These are phyloP conservation scores for Pantherophis vulpinus DNA, from an alignment of 2,797 vertebrate species.

Conservation along the genomic window DNA sequence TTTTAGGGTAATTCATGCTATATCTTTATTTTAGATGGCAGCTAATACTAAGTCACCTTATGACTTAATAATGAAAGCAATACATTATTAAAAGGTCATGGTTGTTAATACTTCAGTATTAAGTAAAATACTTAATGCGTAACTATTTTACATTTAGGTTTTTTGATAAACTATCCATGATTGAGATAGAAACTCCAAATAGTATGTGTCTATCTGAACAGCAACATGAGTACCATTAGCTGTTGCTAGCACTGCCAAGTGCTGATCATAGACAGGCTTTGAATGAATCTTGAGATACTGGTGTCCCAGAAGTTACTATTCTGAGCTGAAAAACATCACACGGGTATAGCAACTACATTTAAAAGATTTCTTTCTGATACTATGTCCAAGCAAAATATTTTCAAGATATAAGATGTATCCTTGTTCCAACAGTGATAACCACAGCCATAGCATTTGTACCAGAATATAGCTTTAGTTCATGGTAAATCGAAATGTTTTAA, in stretches of 20 bases:
- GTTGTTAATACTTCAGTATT: not conserved
- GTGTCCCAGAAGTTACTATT: slow-evolving; percentile 70
- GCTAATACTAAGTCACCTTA: not conserved
- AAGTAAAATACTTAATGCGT: not conserved
- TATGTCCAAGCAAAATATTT: not conserved
- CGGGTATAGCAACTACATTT: not conserved
- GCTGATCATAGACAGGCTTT: slow-evolving; percentile 66
- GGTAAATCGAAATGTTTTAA: not conserved
- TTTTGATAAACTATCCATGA: not conserved
- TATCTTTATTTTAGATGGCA: not conserved
- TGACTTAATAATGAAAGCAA: not conserved
- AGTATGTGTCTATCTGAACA: slow-evolving; percentile 67
- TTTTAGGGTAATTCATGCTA: not conserved
- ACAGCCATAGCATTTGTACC: slow-evolving; percentile 60
- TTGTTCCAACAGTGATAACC: slow-evolving; percentile 56
- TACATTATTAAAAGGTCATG: not conserved
- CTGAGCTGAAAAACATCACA: slow-evolving; percentile 65
- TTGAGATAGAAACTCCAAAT: not conserved
- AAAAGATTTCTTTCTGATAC: not conserved
- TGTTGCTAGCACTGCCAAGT: slow-evolving; percentile 76
- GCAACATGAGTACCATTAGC: slow-evolving; percentile 72
- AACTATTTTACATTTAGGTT: not conserved
- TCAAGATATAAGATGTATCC: slow-evolving; percentile 66
- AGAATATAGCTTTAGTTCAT: not conserved
- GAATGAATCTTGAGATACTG: slow-evolving; percentile 59